phyloP scores from a whole-genome alignment of 2,888 invertebrate species.

The Lepidochrysops patricia region DNA sequence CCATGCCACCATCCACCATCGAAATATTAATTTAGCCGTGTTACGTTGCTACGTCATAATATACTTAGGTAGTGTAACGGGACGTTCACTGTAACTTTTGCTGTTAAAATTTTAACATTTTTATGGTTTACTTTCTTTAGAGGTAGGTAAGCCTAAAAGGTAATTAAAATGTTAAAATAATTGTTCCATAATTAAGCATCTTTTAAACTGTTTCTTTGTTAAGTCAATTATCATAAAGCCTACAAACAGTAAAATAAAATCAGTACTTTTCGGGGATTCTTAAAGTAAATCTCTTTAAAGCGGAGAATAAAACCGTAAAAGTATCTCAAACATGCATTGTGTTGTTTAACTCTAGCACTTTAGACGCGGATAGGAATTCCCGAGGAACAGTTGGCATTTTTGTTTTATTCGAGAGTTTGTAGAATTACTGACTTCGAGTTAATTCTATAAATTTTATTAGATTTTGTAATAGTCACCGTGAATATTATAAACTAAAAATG shows the following conservation, averaged over 20 bases:
- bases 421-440: neutral
- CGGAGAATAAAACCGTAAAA: constrained; percentile 5
- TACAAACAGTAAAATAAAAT: neutral
- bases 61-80: no score
- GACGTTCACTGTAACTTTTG: no score
- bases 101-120: no score
- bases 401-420: neutral
- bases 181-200: no score
- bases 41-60: no score
- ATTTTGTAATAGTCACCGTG: neutral
- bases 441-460: neutral
- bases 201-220: no score
- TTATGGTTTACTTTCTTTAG: no score
- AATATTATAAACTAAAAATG: neutral
- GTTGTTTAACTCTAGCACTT: constrained; percentile 5
- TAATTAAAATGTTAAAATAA: no score
- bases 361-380: constrained; percentile 5
- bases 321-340: constrained; percentile 5
- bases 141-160: no score
- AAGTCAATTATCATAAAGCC: neutral
- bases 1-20: no score
- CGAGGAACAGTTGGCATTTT: neutral
- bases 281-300: neutral
- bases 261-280: neutral
- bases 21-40: no score